These are phyloP conservation scores for Hyperoplus immaculatus DNA, from an alignment of 2,797 vertebrate genomes.

Conservation along the genomic window DNA sequence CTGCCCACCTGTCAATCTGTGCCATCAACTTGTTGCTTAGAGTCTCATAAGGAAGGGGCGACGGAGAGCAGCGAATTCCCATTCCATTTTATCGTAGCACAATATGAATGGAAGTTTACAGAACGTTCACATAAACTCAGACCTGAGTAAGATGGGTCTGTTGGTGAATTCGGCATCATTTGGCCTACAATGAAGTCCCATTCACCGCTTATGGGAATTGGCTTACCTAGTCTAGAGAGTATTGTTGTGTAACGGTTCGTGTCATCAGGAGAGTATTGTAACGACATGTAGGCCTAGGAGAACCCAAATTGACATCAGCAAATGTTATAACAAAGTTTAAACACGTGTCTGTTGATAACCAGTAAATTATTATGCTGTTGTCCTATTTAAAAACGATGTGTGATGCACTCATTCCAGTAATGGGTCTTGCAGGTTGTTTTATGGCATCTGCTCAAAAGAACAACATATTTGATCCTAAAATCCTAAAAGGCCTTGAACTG, in stretches of 20 bases:
- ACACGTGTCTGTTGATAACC: too few relatives aligned
- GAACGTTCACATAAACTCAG: accelerated
- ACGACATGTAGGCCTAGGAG: too few relatives aligned
- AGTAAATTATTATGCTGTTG: neutral
- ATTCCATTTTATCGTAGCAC: neutral
- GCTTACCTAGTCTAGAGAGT: neutral
- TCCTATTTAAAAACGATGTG: neutral
- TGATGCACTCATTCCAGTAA: neutral
- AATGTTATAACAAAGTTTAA: too few relatives aligned
- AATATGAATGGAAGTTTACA: too few relatives aligned
- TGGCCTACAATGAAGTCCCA: neutral
- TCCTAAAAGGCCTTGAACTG: neutral
- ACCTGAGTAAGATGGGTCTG: neutral
- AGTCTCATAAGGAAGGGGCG: neutral
- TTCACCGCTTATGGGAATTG: neutral
- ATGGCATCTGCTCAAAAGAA: neutral
- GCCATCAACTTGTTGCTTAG: slow-evolving; percentile 27
- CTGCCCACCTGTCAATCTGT: slow-evolving; percentile 63
- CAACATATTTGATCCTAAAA: neutral
- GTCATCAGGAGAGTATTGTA: neutral
- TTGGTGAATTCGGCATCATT: slow-evolving; percentile 4
- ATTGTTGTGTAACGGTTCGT: too few relatives aligned
- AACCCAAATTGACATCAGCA: too few relatives aligned
- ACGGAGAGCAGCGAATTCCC: accelerated
- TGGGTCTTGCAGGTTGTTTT: neutral